A percentile compares a stretch with the other conserved stretches of the same genome.
These are phyloP conservation scores for Zosterops lateralis DNA, from an alignment of 2,113 vertebrate species.

Conservation along the genomic window DNA sequence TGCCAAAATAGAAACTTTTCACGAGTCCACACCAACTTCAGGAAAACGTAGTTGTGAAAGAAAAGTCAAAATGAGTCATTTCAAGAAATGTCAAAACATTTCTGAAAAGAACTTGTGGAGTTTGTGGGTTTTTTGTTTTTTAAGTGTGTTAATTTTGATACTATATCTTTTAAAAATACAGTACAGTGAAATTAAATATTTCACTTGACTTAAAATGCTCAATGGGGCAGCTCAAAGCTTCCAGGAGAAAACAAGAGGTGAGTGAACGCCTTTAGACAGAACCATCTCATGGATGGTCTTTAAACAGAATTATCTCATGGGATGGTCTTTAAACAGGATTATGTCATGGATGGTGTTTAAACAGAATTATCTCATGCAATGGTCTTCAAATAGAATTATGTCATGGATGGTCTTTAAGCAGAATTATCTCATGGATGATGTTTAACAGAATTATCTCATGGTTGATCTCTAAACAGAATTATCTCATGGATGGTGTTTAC, in stretches of 20 bases:
- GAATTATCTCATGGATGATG: no score
- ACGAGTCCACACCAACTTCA: neutral
- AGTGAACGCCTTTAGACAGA: neutral
- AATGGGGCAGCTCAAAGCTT: neutral
- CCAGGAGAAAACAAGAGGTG: neutral
- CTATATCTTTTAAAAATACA: neutral
- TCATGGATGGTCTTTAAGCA: neutral
- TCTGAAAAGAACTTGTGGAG: neutral
- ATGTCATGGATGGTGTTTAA: neutral
- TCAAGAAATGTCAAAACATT: neutral
- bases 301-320: no score
- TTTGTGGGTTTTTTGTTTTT: neutral
- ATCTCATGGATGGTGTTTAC: neutral
- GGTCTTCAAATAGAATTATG: neutral
- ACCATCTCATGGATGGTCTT: no score
- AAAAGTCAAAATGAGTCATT: neutral
- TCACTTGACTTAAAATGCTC: neutral
- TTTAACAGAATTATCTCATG: no score
- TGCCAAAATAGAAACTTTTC: neutral
- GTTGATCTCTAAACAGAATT: neutral
- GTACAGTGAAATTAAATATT: neutral
- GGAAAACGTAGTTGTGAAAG: neutral
- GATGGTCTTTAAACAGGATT: neutral
- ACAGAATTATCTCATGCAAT: no score
- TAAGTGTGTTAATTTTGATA: neutral